phyloP scores from a whole-genome alignment of 2,888 invertebrate genomes.

The Athetis lepigone region DNA sequence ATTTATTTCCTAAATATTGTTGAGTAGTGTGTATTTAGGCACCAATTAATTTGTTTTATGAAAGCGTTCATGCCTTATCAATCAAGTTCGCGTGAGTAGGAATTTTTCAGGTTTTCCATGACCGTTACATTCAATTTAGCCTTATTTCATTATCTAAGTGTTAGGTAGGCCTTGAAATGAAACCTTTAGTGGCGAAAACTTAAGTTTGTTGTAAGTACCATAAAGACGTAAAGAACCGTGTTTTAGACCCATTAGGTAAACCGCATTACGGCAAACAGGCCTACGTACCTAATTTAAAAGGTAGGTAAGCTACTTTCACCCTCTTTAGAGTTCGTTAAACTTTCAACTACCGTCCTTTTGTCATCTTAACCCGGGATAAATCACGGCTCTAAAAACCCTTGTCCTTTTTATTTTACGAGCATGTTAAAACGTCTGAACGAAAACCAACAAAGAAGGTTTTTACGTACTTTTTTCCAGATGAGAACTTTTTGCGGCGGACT shows the following conservation, averaged over 20 bases:
- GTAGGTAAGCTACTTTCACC: conserved; percentile 28
- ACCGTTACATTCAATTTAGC: not conserved
- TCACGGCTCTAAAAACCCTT: conserved; percentile 5
- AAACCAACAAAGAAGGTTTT: conserved; percentile 20
- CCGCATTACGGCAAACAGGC: conserved; percentile 63
- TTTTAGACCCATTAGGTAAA: conserved; percentile 43
- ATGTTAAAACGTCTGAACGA: conserved; percentile 12
- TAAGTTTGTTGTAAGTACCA: conserved; percentile 9
- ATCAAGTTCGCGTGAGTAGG: conserved; percentile 25
- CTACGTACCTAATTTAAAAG: conserved; percentile 63
- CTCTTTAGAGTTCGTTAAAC: conserved; percentile 62
- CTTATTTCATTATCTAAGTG: conserved; percentile 11
- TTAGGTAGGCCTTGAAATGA: not conserved
- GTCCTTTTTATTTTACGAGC: conserved; percentile 8
- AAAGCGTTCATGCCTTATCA: conserved; percentile 14
- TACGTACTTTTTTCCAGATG: conserved; percentile 22
- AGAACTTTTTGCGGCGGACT: conserved; percentile 46
- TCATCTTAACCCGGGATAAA: conserved; percentile 24
- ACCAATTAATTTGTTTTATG: not conserved
- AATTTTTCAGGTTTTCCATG: conserved; percentile 3
- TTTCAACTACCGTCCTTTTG: conserved; percentile 29
- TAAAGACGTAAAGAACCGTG: conserved; percentile 41
- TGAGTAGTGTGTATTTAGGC: no score
- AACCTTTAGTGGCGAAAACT: conserved; percentile 9
- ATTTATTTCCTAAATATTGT: no score